These are phyloP conservation scores for Prorops nasuta DNA, from an alignment of 1,140 invertebrate species.

Conservation along the genomic window DNA sequence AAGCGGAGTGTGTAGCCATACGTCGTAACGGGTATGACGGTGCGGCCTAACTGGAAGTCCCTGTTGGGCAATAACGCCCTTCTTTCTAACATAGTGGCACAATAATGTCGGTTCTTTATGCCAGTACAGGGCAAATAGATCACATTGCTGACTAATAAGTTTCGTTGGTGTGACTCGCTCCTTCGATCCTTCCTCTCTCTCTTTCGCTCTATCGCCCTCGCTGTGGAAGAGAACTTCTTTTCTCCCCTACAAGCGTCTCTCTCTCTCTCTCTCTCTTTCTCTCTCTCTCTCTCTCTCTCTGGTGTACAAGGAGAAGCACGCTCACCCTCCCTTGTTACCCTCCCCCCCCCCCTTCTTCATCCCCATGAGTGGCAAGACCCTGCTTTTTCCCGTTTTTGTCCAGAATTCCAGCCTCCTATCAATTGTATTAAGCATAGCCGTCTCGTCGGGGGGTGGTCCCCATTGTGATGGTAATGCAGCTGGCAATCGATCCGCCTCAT, in stretches of 20 bases:
- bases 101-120: conserved; percentile 52
- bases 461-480: conserved; percentile 51
- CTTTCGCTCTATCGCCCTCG: not conserved
- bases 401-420: conserved; percentile 50
- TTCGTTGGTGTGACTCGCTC: conserved; percentile 19
- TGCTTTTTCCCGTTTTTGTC: conserved; percentile 45
- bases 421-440: conserved; percentile 41
- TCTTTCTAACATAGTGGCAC: conserved; percentile 48
- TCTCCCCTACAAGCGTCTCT: not conserved
- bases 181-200: not conserved
- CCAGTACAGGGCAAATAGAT: conserved; percentile 55
- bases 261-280: not conserved
- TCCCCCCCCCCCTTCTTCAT: not conserved
- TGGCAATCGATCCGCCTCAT: conserved; percentile 52
- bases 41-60: conserved; percentile 43
- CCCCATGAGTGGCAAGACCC: conserved; percentile 14
- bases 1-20: conserved; percentile 32
- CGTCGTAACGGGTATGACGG: conserved; percentile 26
- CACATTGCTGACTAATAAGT: conserved; percentile 49
- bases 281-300: not conserved
- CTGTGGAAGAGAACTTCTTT: not conserved
- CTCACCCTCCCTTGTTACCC: not conserved
- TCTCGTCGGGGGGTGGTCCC: conserved; percentile 26
- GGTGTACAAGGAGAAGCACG: not conserved
- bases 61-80: conserved; percentile 53